Conservation (phyloP, 30 jellyfish, hydroid and myxozoan species). For the Sanderia malayensis region DNA sequence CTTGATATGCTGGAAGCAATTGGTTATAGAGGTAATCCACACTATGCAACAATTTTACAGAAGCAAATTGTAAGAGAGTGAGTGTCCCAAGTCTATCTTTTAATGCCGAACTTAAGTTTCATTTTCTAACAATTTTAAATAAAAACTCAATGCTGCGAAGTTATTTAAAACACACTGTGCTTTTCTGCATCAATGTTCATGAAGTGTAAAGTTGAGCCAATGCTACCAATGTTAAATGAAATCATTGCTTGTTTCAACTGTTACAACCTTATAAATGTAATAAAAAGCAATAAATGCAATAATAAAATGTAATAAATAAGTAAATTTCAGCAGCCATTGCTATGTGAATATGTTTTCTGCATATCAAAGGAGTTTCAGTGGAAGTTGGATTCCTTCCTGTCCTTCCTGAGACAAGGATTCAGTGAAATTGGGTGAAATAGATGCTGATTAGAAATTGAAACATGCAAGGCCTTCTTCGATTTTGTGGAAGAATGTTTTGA, state of each 20-base stretch:
- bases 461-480: neutral
- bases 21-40: constrained; percentile 40
- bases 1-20: constrained; percentile 28
- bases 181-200: neutral
- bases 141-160: neutral
- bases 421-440: neutral
- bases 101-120: neutral
- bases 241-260: neutral
- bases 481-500: neutral
- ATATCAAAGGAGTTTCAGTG: neutral
- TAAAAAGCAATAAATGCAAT: no score
- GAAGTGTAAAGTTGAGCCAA: neutral
- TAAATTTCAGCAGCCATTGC: constrained; percentile 1
- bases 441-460: neutral
- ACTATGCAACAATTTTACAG: neutral
- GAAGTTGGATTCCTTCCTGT: neutral
- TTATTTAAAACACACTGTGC: neutral
- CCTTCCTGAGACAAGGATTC: neutral
- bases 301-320: no score
- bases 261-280: neutral
- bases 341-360: neutral
- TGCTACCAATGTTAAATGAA: neutral
- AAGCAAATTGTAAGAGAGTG: constrained; percentile 5
- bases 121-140: no score
- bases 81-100: no score